Percentiles rank a stretch among this genome's conserved stretches.
Conservation (phyloP, 2,113 vertebrate genomes). For the Porphyrio hochstetteri region DNA sequence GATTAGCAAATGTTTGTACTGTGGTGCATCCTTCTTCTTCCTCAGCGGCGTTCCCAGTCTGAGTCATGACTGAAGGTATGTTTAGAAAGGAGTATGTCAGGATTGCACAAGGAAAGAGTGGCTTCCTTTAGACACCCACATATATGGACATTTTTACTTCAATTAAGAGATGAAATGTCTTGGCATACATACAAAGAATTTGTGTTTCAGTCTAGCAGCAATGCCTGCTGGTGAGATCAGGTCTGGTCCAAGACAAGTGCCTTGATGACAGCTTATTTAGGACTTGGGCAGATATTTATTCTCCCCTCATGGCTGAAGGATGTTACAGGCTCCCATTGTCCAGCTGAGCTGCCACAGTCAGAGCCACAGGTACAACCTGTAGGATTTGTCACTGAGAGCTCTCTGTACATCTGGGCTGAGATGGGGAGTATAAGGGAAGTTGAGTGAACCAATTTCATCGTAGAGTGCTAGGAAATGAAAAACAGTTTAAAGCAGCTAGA, state of each 20-base stretch:
- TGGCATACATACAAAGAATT: not conserved
- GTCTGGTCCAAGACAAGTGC: not conserved
- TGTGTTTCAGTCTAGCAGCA: slow-evolving; percentile 1
- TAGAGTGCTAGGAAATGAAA: not conserved
- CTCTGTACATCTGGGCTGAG: not conserved
- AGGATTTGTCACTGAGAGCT: not conserved
- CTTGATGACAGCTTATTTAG: not conserved
- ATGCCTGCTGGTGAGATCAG: slow-evolving; percentile 11
- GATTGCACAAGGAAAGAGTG: not conserved
- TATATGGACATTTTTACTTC: not conserved
- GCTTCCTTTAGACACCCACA: not conserved
- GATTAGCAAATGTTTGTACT: not conserved
- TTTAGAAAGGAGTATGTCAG: not conserved
- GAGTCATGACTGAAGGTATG: not conserved
- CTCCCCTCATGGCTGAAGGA: not conserved
- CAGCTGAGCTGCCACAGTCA: not conserved
- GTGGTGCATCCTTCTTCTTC: not conserved
- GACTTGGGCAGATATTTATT: not conserved
- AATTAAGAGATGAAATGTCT: slow-evolving; percentile 16
- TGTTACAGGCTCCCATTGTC: not conserved
- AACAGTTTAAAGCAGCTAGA: not conserved
- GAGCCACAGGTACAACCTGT: not conserved
- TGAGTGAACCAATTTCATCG: not conserved
- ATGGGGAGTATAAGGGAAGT: not conserved
- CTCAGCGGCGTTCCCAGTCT: not conserved